Percentiles rank a stretch among this genome's conserved stretches.
Evolutionary conservation across 2,888 invertebrate genomes (phyloP).

Genomic region (Erebia epiphron): DNA sequence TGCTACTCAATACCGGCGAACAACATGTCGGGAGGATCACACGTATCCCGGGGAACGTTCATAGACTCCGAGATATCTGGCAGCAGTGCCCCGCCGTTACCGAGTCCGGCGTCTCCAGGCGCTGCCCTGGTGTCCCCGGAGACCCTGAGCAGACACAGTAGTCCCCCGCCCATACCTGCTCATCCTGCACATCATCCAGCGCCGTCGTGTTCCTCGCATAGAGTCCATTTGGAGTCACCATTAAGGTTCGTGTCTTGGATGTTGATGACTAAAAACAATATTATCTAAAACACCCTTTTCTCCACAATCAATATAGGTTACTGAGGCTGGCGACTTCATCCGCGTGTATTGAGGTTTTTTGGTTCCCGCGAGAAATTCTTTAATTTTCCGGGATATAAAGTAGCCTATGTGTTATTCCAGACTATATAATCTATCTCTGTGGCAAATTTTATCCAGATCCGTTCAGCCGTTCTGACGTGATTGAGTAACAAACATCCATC

Average conservation of each 20-base stretch:
- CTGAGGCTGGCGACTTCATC: too few species aligned
- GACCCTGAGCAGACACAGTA: conserved; percentile 86
- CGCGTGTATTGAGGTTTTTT: too few species aligned
- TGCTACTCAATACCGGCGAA: conserved; percentile 85
- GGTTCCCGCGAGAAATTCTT: too few species aligned
- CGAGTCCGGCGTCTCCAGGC: conserved; percentile 89
- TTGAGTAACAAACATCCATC: too few species aligned
- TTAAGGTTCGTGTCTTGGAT: conserved; percentile 60
- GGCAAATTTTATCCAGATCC: too few species aligned
- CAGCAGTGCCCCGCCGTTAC: conserved; percentile 84
- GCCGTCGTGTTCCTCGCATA: conserved; percentile 79
- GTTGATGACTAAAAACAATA: not conserved
- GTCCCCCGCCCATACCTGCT: conserved; percentile 76
- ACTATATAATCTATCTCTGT: too few species aligned
- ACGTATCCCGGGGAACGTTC: conserved; percentile 80
- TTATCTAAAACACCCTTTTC: not conserved
- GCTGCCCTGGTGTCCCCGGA: conserved; percentile 90
- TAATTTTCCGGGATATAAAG: too few species aligned
- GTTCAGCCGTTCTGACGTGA: too few species aligned
- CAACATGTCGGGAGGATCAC: conserved; percentile 85
- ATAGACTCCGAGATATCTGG: conserved; percentile 74
- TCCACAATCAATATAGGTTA: not conserved
- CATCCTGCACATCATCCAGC: conserved; percentile 82
- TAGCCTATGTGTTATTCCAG: too few species aligned
- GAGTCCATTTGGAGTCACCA: conserved; percentile 81